A percentile compares a stretch with the other conserved stretches of the same genome.
phyloP scores from a whole-genome alignment of 2,797 vertebrate genomes.

The Acanthurus leucopareius region DNA sequence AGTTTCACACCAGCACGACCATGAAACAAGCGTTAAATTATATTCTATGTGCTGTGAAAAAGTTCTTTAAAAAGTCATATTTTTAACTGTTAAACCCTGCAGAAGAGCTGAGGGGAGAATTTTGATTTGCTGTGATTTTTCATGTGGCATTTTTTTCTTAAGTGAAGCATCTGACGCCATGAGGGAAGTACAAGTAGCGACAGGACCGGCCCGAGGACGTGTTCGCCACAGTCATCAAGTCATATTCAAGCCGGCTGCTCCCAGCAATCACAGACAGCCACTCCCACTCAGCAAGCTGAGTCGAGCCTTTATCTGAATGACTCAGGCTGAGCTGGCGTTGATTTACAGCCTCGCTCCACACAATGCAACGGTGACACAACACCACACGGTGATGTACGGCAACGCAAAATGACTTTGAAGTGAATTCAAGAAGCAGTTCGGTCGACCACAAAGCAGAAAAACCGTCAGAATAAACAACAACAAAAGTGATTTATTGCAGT shows the following conservation, averaged over 20 bases:
- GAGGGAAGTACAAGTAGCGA: slow-evolving; percentile 44
- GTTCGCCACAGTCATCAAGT: slow-evolving; percentile 12
- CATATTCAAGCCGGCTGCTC: slow-evolving; percentile 8
- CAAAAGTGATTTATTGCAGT: slow-evolving; percentile 78
- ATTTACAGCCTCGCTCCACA: slow-evolving; percentile 1
- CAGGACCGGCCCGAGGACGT: slow-evolving; percentile 25
- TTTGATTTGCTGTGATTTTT: not conserved
- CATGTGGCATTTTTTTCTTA: not conserved
- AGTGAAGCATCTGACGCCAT: not conserved
- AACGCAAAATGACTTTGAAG: not conserved
- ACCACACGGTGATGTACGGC: not conserved
- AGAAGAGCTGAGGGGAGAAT: not conserved
- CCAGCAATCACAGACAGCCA: slow-evolving; percentile 29
- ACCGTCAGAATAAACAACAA: slow-evolving; percentile 41
- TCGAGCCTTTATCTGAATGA: slow-evolving; percentile 55
- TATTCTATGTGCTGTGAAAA: not conserved
- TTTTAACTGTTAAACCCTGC: not conserved
- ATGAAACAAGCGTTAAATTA: not conserved
- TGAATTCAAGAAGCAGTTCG: not conserved
- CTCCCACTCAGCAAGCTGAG: slow-evolving; percentile 53
- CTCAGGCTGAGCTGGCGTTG: slow-evolving; percentile 54
- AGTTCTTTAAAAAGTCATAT: not conserved
- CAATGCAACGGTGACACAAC: not conserved
- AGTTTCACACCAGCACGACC: not conserved
- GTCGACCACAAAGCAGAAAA: not conserved